Percentiles rank a stretch among this genome's conserved stretches.
Conservation (phyloP, 92 coral and sea anemone genomes). For the Zoanthus sansibaricus region DNA sequence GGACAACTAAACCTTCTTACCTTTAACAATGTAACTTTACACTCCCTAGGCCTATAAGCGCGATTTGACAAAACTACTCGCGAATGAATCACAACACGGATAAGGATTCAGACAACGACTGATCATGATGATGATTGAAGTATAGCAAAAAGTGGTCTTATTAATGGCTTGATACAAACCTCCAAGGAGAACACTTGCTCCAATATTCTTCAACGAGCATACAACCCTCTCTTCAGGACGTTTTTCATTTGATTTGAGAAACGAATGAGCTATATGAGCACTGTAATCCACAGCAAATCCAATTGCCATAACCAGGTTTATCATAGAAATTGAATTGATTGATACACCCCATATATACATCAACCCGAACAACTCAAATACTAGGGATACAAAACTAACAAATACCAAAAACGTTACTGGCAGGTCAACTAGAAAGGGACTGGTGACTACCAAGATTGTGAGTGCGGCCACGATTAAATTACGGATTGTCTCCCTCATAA, state of each 20-base stretch:
- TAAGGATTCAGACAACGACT: neutral
- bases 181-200: slow-evolving; percentile 95
- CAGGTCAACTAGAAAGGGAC: slow-evolving; percentile 70
- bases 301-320: slow-evolving; percentile 94
- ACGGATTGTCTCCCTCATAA: slow-evolving; percentile 57
- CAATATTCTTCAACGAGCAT: slow-evolving; percentile 81
- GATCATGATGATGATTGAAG: neutral
- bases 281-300: slow-evolving; percentile 96
- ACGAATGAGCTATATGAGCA: slow-evolving; percentile 95
- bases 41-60: neutral
- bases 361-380: slow-evolving; percentile 78
- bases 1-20: neutral
- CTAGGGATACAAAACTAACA: slow-evolving; percentile 70
- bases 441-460: slow-evolving; percentile 67
- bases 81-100: neutral
- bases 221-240: slow-evolving; percentile 83
- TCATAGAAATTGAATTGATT: slow-evolving; percentile 79
- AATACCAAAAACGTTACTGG: slow-evolving; percentile 64
- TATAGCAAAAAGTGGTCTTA: neutral
- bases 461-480: slow-evolving; percentile 71
- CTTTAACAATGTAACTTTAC: neutral
- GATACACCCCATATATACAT: slow-evolving; percentile 87
- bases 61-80: neutral
- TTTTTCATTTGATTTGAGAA: slow-evolving; percentile 67
- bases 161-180: slow-evolving; percentile 47